phyloP scores from a whole-genome alignment of 2,113 vertebrate species.

The Pygoscelis antarcticus region DNA sequence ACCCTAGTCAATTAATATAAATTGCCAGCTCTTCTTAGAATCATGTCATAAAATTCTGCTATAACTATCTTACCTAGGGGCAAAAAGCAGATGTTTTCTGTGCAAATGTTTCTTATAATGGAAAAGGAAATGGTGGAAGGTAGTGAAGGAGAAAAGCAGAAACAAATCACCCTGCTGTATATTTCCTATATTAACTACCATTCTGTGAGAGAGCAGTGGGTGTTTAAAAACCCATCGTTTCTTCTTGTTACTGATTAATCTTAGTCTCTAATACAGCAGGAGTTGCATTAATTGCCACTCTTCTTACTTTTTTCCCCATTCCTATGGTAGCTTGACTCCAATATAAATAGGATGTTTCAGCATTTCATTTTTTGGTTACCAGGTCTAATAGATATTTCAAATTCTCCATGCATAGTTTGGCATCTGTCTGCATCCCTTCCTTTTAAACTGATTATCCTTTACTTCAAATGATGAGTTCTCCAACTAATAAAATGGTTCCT shows the following conservation, averaged over 20 bases:
- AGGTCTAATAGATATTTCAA: neutral
- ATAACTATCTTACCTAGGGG: neutral
- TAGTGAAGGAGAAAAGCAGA: neutral
- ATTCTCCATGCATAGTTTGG: neutral
- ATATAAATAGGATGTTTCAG: neutral
- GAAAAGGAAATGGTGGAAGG: neutral
- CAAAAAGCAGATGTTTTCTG: neutral
- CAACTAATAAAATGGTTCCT: neutral
- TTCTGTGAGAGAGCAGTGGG: neutral
- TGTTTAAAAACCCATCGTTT: neutral
- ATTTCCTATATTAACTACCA: neutral
- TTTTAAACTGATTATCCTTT: constrained; percentile 27
- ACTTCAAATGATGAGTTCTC: neutral
- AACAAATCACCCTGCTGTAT: neutral
- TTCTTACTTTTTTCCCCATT: neutral
- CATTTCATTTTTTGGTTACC: neutral
- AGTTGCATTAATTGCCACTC: constrained; percentile 6
- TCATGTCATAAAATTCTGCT: neutral
- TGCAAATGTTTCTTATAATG: neutral
- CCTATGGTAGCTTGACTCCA: neutral
- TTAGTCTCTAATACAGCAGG: neutral
- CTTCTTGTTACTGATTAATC: neutral
- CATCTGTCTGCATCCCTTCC: neutral
- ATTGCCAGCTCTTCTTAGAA: neutral
- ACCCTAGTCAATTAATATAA: neutral